These are phyloP conservation scores for Formica aserva DNA, from an alignment of 2,888 invertebrate genomes.

Conservation along the genomic window DNA sequence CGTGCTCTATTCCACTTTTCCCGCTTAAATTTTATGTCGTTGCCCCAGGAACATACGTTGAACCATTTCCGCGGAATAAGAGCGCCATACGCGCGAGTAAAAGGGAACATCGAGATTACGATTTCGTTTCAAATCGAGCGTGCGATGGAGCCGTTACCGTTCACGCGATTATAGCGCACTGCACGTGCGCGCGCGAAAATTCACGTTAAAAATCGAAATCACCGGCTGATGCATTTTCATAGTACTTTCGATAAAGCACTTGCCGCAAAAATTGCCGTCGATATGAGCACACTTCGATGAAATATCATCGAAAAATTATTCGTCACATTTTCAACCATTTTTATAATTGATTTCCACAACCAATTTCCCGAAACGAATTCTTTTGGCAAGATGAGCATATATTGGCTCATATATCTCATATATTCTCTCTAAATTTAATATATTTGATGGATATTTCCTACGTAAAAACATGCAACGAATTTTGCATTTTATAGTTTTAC, in stretches of 20 bases:
- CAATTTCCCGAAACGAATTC: conserved; percentile 26
- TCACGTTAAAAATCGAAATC: conserved; percentile 27
- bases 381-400: neutral
- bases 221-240: neutral
- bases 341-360: conserved; percentile 32
- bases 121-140: conserved; percentile 55
- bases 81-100: conserved; percentile 13
- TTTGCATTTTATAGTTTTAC: neutral
- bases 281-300: conserved; percentile 23
- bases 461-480: neutral
- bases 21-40: conserved; percentile 58
- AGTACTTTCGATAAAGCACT: neutral
- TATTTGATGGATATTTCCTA: conserved; percentile 32
- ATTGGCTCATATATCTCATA: neutral
- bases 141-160: conserved; percentile 21
- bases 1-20: conserved; percentile 29
- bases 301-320: conserved; percentile 41
- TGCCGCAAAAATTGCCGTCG: conserved; percentile 17
- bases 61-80: conserved; percentile 46
- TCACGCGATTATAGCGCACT: neutral
- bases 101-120: conserved; percentile 50
- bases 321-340: conserved; percentile 28
- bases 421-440: conserved; percentile 22
- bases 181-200: conserved; percentile 6
- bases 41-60: conserved; percentile 20